phyloP scores from a whole-genome alignment of 1,140 invertebrate genomes.

The Phocides pigmalion region DNA sequence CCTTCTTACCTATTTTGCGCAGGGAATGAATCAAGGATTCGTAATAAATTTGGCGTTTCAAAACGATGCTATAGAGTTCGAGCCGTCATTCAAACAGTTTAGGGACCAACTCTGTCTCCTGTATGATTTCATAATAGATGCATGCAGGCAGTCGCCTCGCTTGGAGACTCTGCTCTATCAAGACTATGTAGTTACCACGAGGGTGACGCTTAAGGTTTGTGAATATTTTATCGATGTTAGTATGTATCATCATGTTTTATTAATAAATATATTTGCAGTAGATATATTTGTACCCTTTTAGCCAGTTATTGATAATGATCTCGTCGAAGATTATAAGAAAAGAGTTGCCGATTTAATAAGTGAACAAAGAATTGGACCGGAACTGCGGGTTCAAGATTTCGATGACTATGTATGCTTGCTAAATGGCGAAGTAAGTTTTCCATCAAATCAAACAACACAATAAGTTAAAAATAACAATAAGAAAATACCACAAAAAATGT shows the following conservation, averaged over 20 bases:
- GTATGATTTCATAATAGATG: conserved; percentile 89
- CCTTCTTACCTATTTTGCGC: conserved; percentile 35
- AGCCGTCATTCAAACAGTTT: conserved; percentile 91
- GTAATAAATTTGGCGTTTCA: conserved; percentile 88
- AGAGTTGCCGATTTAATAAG: conserved; percentile 86
- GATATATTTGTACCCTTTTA: conserved; percentile 54
- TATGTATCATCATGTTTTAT: background rate
- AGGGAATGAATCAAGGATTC: conserved; percentile 90
- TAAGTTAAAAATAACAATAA: too few species aligned
- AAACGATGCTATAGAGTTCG: conserved; percentile 89
- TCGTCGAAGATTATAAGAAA: conserved; percentile 85
- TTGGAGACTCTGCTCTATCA: conserved; percentile 89
- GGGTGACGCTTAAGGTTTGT: conserved; percentile 58
- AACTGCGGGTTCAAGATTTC: conserved; percentile 89
- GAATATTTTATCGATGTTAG: conserved; percentile 14
- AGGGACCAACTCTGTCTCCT: conserved; percentile 88
- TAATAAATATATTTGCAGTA: too few species aligned
- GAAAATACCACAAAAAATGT: too few species aligned
- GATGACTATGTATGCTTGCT: conserved; percentile 93
- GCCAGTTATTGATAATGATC: conserved; percentile 88
- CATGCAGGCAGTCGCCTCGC: conserved; percentile 88
- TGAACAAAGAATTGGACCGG: conserved; percentile 88
- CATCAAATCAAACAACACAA: background rate
- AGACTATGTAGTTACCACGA: conserved; percentile 76
- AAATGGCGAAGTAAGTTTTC: conserved; percentile 86